Evolutionary conservation across 2,888 invertebrate genomes (phyloP).

Genomic region (Cerastoderma edule): DNA sequence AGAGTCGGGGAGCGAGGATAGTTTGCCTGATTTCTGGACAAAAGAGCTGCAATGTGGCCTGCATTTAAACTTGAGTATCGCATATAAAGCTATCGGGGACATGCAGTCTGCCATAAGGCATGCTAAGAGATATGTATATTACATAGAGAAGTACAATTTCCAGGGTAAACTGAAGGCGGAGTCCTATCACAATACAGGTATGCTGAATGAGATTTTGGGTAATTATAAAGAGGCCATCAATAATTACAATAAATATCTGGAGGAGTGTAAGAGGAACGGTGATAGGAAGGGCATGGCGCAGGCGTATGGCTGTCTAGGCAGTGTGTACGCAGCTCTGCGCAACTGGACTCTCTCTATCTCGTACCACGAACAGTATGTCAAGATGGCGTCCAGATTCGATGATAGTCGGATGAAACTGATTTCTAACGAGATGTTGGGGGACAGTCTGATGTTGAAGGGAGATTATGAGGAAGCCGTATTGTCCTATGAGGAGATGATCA

Average conservation of each 20-base stretch:
- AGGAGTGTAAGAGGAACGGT: constrained; percentile 67
- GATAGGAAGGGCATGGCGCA: constrained; percentile 75
- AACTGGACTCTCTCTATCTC: constrained; percentile 76
- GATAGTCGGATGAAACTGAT: constrained; percentile 69
- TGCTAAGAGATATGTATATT: constrained; percentile 70
- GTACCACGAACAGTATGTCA: constrained; percentile 79
- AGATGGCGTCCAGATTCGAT: constrained; percentile 68
- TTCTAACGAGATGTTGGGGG: constrained; percentile 80
- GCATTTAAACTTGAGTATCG: constrained; percentile 81
- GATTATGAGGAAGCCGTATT: constrained; percentile 73
- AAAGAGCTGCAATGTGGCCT: constrained; percentile 79
- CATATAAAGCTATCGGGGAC: constrained; percentile 81
- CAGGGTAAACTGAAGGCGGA: constrained; percentile 69
- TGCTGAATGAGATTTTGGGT: constrained; percentile 79
- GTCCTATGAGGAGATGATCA: constrained; percentile 68
- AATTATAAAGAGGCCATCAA: constrained; percentile 76
- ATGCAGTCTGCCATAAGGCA: constrained; percentile 76
- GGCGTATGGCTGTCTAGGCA: constrained; percentile 81
- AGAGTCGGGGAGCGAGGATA: constrained; percentile 61
- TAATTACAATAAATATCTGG: constrained; percentile 76
- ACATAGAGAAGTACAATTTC: constrained; percentile 65
- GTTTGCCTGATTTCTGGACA: constrained; percentile 80
- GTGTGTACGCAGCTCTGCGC: constrained; percentile 75
- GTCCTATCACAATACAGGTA: constrained; percentile 79
- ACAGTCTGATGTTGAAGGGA: constrained; percentile 74